A percentile compares a stretch with the other conserved stretches of the same genome.
Evolutionary conservation across 23 tunicate species (phyloP).

Genomic region (Trididemnum clinides): DNA sequence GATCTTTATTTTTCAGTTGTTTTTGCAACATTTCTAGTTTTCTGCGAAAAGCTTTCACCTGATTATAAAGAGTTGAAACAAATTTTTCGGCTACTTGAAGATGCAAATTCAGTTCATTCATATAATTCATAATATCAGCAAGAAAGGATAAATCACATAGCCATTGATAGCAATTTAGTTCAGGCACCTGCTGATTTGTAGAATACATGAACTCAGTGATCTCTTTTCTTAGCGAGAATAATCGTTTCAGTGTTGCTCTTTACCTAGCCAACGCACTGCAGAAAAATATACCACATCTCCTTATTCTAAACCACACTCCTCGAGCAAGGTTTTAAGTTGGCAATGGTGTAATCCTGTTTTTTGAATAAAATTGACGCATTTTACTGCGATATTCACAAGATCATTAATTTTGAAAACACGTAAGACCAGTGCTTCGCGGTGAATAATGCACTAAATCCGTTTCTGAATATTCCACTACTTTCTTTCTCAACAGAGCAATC

Average conservation of each 20-base stretch:
- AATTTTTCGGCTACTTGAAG: not conserved
- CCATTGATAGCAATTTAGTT: not conserved
- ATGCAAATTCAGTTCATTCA: not conserved
- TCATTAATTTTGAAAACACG: too few relatives aligned
- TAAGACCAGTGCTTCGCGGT: not conserved
- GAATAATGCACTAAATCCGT: not conserved
- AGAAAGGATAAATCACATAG: not conserved
- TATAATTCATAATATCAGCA: not conserved
- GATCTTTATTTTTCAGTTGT: not conserved
- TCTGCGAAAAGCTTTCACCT: not conserved
- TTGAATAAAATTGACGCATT: not conserved
- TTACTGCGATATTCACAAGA: too few relatives aligned
- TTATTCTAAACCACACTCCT: not conserved
- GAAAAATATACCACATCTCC: not conserved
- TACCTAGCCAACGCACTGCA: not conserved
- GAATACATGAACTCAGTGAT: too few relatives aligned
- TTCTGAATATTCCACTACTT: not conserved
- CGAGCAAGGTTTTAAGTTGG: not conserved
- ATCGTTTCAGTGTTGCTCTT: slow-evolving; percentile 3
- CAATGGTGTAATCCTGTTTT: not conserved
- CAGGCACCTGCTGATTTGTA: not conserved
- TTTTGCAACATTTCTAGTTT: not conserved
- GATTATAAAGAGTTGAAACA: not conserved
- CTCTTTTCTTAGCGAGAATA: not conserved
- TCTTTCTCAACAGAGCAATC: not conserved